These are phyloP conservation scores for Hypotaenidia okinawae DNA, from an alignment of 2,797 vertebrate genomes.

Conservation along the genomic window DNA sequence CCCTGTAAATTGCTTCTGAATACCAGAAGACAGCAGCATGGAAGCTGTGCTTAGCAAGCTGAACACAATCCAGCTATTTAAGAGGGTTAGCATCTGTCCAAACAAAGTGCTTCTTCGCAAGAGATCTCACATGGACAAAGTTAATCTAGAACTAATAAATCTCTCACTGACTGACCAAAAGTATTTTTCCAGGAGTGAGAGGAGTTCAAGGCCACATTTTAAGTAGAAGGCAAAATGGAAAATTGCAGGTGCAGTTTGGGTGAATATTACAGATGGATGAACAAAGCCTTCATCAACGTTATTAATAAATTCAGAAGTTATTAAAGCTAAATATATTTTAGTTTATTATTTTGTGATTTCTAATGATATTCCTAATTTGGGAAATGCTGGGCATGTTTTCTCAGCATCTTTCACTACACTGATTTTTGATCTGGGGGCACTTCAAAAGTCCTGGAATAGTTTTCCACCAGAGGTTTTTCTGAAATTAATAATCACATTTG, in stretches of 20 bases:
- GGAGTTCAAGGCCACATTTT: background rate
- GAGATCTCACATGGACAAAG: background rate
- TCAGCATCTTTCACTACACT: background rate
- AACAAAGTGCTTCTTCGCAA: background rate
- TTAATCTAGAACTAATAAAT: background rate
- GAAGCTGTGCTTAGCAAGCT: background rate
- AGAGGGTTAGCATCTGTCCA: background rate
- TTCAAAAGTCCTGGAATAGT: background rate
- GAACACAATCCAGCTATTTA: background rate
- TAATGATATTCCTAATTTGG: background rate
- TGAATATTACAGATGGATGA: background rate
- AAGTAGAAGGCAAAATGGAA: background rate
- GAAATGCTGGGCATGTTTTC: background rate
- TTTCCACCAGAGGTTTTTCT: background rate
- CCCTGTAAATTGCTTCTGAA: background rate
- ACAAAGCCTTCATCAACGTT: background rate
- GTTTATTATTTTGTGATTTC: background rate
- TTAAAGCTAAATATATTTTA: background rate
- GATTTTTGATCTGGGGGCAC: slow-evolving; percentile 7
- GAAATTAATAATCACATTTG: background rate
- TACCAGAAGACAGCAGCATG: background rate
- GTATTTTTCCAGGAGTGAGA: background rate
- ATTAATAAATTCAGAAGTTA: background rate
- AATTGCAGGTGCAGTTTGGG: background rate
- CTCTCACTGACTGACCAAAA: background rate